These are phyloP conservation scores for Autographa gamma DNA, from an alignment of 2,888 invertebrate species.

Conservation along the genomic window DNA sequence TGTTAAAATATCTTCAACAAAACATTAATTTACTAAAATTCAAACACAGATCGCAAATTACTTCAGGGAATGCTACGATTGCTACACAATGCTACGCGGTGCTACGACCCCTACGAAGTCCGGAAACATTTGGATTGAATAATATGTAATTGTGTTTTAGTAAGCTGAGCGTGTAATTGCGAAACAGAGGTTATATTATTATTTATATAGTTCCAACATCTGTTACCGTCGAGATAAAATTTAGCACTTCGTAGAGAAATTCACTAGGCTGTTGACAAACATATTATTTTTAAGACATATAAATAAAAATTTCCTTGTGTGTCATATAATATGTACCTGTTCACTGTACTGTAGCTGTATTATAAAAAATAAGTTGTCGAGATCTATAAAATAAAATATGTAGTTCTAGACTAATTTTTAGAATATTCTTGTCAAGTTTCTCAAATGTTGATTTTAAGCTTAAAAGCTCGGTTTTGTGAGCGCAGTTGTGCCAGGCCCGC, in stretches of 20 bases:
- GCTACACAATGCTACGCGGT: slow-evolving; percentile 30
- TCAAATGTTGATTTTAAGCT: too few relatives aligned
- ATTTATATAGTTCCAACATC: background rate
- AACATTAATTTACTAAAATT: slow-evolving; percentile 18
- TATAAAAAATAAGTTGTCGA: too few relatives aligned
- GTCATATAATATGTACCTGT: too few relatives aligned
- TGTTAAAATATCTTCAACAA: background rate
- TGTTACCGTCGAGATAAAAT: background rate
- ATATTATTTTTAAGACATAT: too few relatives aligned
- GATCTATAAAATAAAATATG: too few relatives aligned
- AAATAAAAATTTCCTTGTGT: too few relatives aligned
- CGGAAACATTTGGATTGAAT: slow-evolving; percentile 3
- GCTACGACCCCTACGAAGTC: slow-evolving; percentile 32
- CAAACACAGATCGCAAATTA: slow-evolving; percentile 16
- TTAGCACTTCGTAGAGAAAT: background rate
- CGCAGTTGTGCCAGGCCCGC: too few relatives aligned
- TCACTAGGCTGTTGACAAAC: background rate
- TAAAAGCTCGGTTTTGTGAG: too few relatives aligned
- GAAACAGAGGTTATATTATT: background rate
- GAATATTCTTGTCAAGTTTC: too few relatives aligned
- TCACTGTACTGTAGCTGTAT: too few relatives aligned
- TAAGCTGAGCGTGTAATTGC: background rate
- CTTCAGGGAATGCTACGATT: slow-evolving; percentile 14
- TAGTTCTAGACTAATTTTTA: too few relatives aligned
- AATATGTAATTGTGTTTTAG: background rate